Evolutionary conservation across 1,140 invertebrate genomes (phyloP), one percentile per base, ranked within the genome.

Genomic region (Harlomillsia oculata): DNA sequence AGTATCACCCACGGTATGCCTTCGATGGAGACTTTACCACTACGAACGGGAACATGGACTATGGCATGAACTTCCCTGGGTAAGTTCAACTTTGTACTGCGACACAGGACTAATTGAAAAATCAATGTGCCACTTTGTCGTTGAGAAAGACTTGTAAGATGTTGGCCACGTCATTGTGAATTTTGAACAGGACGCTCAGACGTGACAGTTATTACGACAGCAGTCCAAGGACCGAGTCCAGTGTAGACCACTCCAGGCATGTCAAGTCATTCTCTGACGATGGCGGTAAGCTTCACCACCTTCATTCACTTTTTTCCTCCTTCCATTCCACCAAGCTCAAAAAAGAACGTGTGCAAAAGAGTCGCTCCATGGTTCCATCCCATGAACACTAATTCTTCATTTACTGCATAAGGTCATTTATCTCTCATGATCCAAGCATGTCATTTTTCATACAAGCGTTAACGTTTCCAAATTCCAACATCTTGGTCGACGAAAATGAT

Each of bases 1-100:
- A 85, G 50, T 91, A 89, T 68, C 82, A 83, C 0, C 73, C 87
- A 5, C 81, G 85, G 5, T 85, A 89, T 36, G 62, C 58, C 18
- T 87, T 87, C 61, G 84, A 87, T 56, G 84, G 87, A 56, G 78
- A 78, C 39, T 62, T 61, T 32, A 56, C 55, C 29, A 36, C 48
- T 1, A 45, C 37, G 4, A 29, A 5, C 23, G 51, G 48, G 18
- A 44, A 40, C 14, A 53, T 37, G 23, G 60, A 56, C 16, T 56
- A 56, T 36, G 59, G 59, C 40, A 62, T 62, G 44, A 57, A 50
- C 30, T 62, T 62, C 52, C 25, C 59, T 29, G 60, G 60, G 60
- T 62, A 62, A 28, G n/a, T 23, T 11, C 20, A 29, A 29, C 2
- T 8, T 29, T 29, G 21, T 44, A 21, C n/a, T 23, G 16, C 40